Evolutionary conservation across 2,113 vertebrate species (phyloP), one percentile per base, ranked within the genome.

Genomic region (Herpetotheres cachinnans): DNA sequence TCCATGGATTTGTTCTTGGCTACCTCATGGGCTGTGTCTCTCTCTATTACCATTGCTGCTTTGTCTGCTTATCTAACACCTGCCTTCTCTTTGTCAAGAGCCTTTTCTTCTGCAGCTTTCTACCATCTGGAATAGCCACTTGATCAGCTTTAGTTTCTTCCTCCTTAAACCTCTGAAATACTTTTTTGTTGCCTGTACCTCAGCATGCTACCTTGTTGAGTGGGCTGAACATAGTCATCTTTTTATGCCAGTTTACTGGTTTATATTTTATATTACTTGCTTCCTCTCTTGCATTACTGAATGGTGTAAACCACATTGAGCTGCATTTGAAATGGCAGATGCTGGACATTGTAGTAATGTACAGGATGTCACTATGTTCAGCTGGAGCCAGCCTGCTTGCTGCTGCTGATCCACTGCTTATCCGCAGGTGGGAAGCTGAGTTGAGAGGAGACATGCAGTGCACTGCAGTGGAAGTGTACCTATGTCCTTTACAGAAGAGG

Each of bases 1-100:
- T 93, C 81, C 32, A 3, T 66, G 70, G 93, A 58, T 89, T 94
- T 91, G 29, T 77, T 95, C 70, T 89, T 95, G 89, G 90, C 95
- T 92, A 63, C 76, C 30, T 88, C 6, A 5, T 49, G 55, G 81
- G 14, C 70, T 7, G 0, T 70, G 34, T 91, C 91, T 87, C 59
- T 91, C 61, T 91, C 40, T 82, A 3, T 86, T 91, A 73, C 55
- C 55, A 30, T 79, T 2, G 1, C 38, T 73, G 38, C 72, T 87
- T 73, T 94, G 38, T 91, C 63, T 92, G 32, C 65, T 72, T 89
- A 47, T 92, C 89, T 84, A 46, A 77, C 30, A 59, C 79, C 61
- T 93, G 82, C 73, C 74, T 94, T 79, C 56, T 69, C 42, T 82
- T 72, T 90, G 38, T 93, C 38, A 46, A 59, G 80, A 89, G 7